Conservation (phyloP, 2,113 vertebrate genomes). For the Choloepus hoffmanni region DNA sequence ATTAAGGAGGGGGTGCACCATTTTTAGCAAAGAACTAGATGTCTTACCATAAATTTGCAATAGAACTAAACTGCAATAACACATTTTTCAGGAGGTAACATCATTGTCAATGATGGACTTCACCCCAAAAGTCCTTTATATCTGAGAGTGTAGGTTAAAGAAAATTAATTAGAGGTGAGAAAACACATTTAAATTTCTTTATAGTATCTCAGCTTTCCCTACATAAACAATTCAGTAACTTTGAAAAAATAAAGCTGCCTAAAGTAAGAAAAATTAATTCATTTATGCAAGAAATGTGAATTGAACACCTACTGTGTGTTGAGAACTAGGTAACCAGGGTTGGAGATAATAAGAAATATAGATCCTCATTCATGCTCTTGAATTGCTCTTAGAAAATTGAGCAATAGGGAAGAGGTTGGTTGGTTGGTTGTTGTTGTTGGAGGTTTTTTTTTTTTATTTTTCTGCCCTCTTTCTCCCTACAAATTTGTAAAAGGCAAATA, state of each 20-base stretch:
- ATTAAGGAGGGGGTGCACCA: background rate
- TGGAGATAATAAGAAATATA: background rate
- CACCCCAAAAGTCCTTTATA: background rate
- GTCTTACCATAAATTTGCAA: background rate
- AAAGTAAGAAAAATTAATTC: background rate
- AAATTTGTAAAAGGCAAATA: slow-evolving; percentile 40
- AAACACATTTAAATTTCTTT: slow-evolving; percentile 16
- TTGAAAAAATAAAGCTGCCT: slow-evolving; percentile 15
- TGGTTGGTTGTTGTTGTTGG: background rate
- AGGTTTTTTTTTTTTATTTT: rapidly evolving
- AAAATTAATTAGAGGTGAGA: background rate
- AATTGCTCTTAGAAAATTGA: background rate
- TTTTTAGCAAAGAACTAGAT: background rate
- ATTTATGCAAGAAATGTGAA: background rate
- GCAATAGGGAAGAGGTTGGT: background rate
- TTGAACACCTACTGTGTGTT: background rate
- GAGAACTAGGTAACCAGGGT: background rate
- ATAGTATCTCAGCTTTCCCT: background rate
- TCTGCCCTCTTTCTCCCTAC: background rate
- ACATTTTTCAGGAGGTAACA: background rate
- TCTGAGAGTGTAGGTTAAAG: background rate
- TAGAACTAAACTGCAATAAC: background rate
- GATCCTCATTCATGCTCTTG: background rate
- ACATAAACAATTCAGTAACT: slow-evolving; percentile 9
- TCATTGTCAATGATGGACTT: background rate